Evolutionary conservation across 2,113 vertebrate species (phyloP).

Genomic region (Fregata magnificens): DNA sequence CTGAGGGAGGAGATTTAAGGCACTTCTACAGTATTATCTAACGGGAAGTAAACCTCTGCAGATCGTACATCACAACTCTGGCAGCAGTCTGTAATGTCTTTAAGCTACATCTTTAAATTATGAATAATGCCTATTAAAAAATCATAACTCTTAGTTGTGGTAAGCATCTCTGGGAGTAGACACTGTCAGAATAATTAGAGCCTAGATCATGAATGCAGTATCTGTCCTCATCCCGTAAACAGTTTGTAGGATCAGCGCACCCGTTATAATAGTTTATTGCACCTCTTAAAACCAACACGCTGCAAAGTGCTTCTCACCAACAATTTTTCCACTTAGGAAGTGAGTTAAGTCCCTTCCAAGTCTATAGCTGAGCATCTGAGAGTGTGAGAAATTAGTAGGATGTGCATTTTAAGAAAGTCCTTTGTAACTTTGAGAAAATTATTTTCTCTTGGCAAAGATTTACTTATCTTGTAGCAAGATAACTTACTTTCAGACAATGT

Average conservation of each 20-base stretch:
- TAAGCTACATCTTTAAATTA: slow-evolving; percentile 1
- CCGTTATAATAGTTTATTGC: background rate
- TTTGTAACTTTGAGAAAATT: background rate
- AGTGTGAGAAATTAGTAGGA: background rate
- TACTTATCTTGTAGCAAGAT: background rate
- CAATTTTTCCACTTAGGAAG: background rate
- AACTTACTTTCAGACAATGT: background rate
- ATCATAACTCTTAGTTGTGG: background rate
- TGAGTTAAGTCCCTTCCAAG: background rate
- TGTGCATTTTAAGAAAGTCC: background rate
- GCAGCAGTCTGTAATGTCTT: background rate
- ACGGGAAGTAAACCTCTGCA: background rate
- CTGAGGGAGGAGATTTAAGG: slow-evolving; percentile 8
- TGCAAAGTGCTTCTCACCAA: background rate
- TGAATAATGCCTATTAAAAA: slow-evolving; percentile 16
- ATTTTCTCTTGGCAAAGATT: background rate
- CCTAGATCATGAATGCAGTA: background rate
- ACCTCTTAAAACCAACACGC: background rate
- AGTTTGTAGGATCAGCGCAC: background rate
- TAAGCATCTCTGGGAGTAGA: background rate
- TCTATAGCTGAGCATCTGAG: background rate
- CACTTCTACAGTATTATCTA: background rate
- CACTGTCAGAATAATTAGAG: background rate
- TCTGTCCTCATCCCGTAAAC: background rate
- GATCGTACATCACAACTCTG: background rate